Conservation (phyloP, 2,797 vertebrate genomes). For the Melanogrammus aeglefinus region DNA sequence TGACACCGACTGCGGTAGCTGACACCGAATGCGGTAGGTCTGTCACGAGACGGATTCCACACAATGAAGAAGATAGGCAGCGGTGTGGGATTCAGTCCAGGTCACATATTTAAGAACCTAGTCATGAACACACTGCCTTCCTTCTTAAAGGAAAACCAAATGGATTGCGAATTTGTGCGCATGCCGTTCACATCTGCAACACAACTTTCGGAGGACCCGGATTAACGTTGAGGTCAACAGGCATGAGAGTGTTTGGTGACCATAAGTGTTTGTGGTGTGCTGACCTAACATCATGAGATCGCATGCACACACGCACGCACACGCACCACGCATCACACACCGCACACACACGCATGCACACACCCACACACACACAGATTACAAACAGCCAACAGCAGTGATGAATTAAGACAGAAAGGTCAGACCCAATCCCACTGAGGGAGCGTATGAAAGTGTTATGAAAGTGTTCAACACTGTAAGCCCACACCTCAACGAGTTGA, state of each 20-base stretch:
- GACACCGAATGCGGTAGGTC: background rate
- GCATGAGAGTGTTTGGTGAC: background rate
- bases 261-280: background rate
- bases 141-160: background rate
- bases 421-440: background rate
- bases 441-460: background rate
- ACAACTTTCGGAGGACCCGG: background rate
- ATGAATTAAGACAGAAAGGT: background rate
- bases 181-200: background rate
- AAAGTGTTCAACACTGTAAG: background rate
- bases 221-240: background rate
- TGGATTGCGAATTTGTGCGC: background rate
- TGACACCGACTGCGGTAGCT: background rate
- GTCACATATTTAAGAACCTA: background rate
- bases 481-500: background rate
- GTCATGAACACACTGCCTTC: background rate
- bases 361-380: background rate
- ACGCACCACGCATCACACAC: constrained; percentile 1
- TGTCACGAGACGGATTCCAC: background rate
- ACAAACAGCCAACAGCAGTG: background rate
- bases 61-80: background rate
- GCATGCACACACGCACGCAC: background rate
- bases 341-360: constrained; percentile 1
- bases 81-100: background rate
- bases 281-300: background rate